Base-by-base conservation (phyloP, 2,888 invertebrate species). In the Microctonus hyperodae region DNA sequence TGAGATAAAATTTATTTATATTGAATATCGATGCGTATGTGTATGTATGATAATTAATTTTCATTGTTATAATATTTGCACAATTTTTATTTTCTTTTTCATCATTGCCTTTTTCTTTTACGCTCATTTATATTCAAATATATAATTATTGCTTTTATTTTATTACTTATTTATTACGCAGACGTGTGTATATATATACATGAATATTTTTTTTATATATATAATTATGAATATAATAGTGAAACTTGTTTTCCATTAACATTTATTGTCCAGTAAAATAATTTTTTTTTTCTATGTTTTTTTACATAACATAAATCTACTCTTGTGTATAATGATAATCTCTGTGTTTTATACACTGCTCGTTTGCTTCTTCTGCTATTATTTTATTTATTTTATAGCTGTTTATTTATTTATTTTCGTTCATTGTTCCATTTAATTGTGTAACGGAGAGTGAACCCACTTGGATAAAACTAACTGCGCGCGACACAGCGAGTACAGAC, bases 381-480 rank as follows among this genome's bases (percentile, higher is more conserved):
- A 28, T 44, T n/a, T n/a, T 55, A 44, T 37, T 13, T 28, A 35
- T 58, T 23, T 57, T 25, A 25, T 33, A 64, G 44, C 33, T 67
- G 23, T 50, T 50, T 57, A 10, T 51, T 55, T 50, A 35, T 11
- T 22, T 44, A 50, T 60, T 37, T 33, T 66, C 63, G 58, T 66
- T 35, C 23, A 44, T 48, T 16, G 55, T 40, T 40, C 63, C 22
- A 62, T 62, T 60, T 64, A 64, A 68, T 68, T 69, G 68, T 63
- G 53, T 71, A 70, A 69, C 65, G 71, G 60, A 50, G 44, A 64
- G 37, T 58, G 69, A 70, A 70, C 57, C 64, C 69, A 69, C 72
- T 73, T 73, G 63, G 69, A 73, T 65, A 71, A 64, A 70, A 70
- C 69, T 67, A 69, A 70, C 71, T 61, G 67, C 9, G 67, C 9